Conservation (phyloP, 2,113 vertebrate species). For the Anguilla rostrata region DNA sequence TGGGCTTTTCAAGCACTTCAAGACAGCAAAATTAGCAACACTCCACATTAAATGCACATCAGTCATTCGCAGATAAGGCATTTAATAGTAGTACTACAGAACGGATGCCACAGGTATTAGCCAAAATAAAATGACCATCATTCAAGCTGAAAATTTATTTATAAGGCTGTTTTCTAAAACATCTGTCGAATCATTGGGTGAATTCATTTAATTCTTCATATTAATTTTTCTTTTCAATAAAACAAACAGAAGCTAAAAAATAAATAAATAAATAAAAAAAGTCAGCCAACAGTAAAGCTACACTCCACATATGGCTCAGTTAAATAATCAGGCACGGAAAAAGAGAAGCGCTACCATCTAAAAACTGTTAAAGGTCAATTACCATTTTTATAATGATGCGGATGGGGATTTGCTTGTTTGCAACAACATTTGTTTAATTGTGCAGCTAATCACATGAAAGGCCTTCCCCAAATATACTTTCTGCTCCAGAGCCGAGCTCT, state of each 20-base stretch:
- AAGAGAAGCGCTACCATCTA: slow-evolving; percentile 16
- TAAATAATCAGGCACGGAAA: slow-evolving; percentile 11
- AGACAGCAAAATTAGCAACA: slow-evolving; percentile 20
- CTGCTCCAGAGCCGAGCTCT: slow-evolving; percentile 3
- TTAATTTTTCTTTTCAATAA: neutral
- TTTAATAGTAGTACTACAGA: neutral
- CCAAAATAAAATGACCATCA: neutral
- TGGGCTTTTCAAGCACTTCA: neutral
- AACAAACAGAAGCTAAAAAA: neutral
- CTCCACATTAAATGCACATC: slow-evolving; percentile 6
- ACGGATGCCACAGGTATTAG: neutral
- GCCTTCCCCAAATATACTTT: slow-evolving; percentile 38
- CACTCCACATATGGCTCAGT: slow-evolving; percentile 5
- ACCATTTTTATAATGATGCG: slow-evolving; percentile 44
- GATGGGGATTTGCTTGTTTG: slow-evolving; percentile 42
- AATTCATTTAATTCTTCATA: neutral
- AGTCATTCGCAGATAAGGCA: neutral
- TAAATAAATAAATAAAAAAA: neutral
- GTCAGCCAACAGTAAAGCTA: neutral
- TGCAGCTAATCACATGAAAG: slow-evolving; percentile 38
- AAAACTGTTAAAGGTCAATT: slow-evolving; percentile 42
- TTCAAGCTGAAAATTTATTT: neutral
- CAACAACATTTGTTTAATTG: slow-evolving; percentile 40
- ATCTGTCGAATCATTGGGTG: neutral
- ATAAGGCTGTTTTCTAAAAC: neutral